Evolutionary conservation across 2,797 vertebrate genomes (phyloP), one percentile per base, ranked within the genome.

Genomic region (Heterohyrax brucei): DNA sequence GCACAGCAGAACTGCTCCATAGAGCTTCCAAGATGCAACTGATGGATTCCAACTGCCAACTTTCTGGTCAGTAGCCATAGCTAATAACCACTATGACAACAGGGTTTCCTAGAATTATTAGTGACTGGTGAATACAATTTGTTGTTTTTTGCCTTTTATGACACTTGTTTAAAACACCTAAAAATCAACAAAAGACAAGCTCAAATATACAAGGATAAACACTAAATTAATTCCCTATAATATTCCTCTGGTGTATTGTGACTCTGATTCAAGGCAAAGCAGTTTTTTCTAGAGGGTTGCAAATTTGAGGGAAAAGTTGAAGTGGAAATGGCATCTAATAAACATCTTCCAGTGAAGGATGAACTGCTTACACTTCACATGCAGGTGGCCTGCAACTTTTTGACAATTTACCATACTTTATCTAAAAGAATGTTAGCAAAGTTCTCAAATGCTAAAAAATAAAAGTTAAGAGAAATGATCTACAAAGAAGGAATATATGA

Each of bases 151-250:
- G 39, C 5, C 79, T 92, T 66, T 70, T 89, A 10, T 79, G n/a
- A 62, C 16, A 78, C 1, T 84, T 78, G 44, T 50, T 89, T 93
- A 95, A 94, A 95, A 95, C 22, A 70, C 6, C 85, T 90, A 66
- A 83, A 83, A 93, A 83, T 61, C 66, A 61, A 91, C 84, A 86
- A 90, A 75, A 62, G 10, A 87, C 94, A 95, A 89, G 44, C 30
- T 64, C 88, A 77, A 95, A 70, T 46, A 50, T 56, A 96, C 83
- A 95, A 18, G 10, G 12, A 91, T 7, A 87, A 86, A 92, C 13
- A 80, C n/a, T 50, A 79, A 78, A 82, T 70, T 77, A 33, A 62
- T 89, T 92, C 8, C 73, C 93, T 95, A 75, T 80, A 86, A 59
- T 68, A 89, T 48, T 86, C 10, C 18, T 18, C n/a, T 68, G 9